phyloP scores from a whole-genome alignment of 2,797 vertebrate genomes.

The Petrocephalus sullivani region DNA sequence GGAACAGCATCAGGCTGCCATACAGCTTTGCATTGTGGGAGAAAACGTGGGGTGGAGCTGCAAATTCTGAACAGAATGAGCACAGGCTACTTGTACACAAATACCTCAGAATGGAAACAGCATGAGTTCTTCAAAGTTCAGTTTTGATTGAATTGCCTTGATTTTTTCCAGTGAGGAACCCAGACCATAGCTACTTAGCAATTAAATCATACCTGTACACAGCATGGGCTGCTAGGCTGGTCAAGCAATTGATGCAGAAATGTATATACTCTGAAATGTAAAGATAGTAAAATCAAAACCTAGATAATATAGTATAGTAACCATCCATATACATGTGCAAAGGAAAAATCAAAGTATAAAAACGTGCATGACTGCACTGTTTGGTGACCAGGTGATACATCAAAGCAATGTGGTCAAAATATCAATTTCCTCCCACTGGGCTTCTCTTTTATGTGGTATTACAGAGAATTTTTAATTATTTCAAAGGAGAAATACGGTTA shows the following conservation, averaged over 20 bases:
- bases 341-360: neutral
- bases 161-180: neutral
- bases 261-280: neutral
- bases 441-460: constrained; percentile 11
- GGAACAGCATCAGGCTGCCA: neutral
- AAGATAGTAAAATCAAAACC: neutral
- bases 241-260: neutral
- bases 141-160: neutral
- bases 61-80: neutral
- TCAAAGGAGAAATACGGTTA: neutral
- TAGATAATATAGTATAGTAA: neutral
- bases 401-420: constrained; percentile 20
- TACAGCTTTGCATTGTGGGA: neutral
- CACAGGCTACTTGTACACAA: neutral
- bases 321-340: neutral
- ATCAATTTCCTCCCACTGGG: neutral
- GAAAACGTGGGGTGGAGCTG: neutral
- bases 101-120: neutral
- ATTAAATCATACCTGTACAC: neutral
- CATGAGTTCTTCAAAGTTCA: neutral
- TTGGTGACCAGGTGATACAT: neutral
- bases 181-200: neutral
- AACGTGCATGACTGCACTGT: neutral
- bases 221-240: neutral
- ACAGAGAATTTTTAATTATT: constrained; percentile 15